Conservation (phyloP, 2,113 vertebrate species). For the Atrichornis clamosus region DNA sequence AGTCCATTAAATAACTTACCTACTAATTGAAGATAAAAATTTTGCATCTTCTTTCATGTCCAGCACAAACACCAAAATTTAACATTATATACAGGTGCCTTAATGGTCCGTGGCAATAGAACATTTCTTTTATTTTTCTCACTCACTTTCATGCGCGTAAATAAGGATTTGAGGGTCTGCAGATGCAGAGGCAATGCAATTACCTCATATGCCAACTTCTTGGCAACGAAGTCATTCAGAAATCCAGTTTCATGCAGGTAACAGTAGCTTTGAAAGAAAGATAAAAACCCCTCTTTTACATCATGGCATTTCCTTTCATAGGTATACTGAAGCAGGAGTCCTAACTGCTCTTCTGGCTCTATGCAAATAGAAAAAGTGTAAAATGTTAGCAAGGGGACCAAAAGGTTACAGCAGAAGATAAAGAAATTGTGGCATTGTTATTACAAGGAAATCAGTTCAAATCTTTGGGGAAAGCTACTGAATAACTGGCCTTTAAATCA, state of each 20-base stretch:
- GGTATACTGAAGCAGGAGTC: neutral
- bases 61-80: neutral
- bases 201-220: neutral
- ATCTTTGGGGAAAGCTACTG: neutral
- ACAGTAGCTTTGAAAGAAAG: neutral
- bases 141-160: neutral
- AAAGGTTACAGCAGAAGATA: neutral
- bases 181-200: neutral
- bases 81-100: neutral
- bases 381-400: neutral
- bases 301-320: neutral
- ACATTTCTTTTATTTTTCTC: neutral
- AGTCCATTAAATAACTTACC: neutral
- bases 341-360: neutral
- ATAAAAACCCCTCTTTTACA: neutral
- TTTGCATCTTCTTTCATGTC: neutral
- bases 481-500: neutral
- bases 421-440: neutral
- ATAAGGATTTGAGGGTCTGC: neutral
- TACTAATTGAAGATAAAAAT: neutral
- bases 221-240: neutral
- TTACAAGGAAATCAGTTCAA: neutral
- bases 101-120: neutral
- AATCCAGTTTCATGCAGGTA: neutral
- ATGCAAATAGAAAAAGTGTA: neutral